Conservation (phyloP, 2,888 invertebrate genomes). For the Leptarthrus brevirostris region DNA sequence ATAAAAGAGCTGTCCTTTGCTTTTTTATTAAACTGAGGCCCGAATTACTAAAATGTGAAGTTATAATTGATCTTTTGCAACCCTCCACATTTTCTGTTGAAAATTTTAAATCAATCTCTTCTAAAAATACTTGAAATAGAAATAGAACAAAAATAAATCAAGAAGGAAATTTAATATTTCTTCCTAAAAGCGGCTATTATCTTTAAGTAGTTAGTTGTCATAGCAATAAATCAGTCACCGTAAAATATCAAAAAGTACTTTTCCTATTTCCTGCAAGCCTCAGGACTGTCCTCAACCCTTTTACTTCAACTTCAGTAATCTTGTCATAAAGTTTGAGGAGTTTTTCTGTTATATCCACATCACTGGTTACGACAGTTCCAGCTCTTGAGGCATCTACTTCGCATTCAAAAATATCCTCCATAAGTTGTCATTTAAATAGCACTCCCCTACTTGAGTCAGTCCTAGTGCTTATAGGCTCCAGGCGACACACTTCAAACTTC, state of each 20-base stretch:
- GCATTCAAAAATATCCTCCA: not conserved
- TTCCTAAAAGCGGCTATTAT: not conserved
- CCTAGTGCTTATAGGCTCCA: not conserved
- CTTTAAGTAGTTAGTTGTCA: too few species aligned
- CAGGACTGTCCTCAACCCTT: constrained; percentile 16
- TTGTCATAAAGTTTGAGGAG: not conserved
- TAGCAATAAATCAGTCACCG: too few species aligned
- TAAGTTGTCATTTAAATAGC: not conserved
- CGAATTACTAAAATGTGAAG: too few species aligned
- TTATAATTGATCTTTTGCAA: too few species aligned
- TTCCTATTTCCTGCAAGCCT: constrained; percentile 2
- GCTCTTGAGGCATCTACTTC: not conserved
- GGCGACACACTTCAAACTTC: not conserved
- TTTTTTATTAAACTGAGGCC: too few species aligned
- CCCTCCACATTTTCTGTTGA: too few species aligned
- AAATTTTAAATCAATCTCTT: too few species aligned
- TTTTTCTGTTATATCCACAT: not conserved
- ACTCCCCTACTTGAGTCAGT: not conserved
- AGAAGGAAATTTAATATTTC: not conserved
- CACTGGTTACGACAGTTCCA: constrained; percentile 3
- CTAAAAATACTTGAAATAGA: too few species aligned
- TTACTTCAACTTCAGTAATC: constrained; percentile 2
- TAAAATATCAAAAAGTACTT: constrained; percentile 14
- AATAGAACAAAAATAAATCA: not conserved
- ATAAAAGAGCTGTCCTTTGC: too few species aligned